Evolutionary conservation across 2,113 vertebrate species (phyloP).

Genomic region (Cardinalis cardinalis): DNA sequence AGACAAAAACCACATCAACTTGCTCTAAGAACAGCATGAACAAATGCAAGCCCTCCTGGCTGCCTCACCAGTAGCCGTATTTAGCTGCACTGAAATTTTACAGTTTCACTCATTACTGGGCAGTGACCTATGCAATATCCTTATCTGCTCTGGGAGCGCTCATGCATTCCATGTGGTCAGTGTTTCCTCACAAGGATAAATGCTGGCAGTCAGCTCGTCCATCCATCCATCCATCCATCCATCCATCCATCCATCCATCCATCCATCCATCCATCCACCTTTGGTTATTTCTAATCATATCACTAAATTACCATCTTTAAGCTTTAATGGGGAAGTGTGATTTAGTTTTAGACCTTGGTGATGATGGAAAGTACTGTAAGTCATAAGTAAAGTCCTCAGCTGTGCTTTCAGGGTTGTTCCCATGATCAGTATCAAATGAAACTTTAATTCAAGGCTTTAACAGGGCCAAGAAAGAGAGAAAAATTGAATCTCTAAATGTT

Average conservation of each 20-base stretch:
- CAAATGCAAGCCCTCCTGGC: background rate
- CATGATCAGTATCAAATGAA: background rate
- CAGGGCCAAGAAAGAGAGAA: background rate
- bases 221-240: background rate
- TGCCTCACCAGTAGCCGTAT: background rate
- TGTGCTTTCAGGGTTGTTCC: background rate
- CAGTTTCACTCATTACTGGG: background rate
- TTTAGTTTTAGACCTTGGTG: background rate
- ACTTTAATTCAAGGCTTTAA: background rate
- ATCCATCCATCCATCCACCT: background rate
- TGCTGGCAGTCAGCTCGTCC: background rate
- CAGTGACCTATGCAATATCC: background rate
- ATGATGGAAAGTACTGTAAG: background rate
- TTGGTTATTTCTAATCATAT: background rate
- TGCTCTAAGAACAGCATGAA: background rate
- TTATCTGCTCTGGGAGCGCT: background rate
- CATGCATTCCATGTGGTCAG: fast-evolving
- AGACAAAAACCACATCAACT: background rate
- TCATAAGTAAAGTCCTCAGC: background rate
- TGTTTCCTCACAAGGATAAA: background rate
- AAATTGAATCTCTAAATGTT: background rate
- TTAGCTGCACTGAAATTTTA: background rate
- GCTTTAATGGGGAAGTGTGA: background rate
- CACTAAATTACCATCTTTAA: background rate
- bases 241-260: background rate